Conservation (phyloP, 2,797 vertebrate species). For the Falco novaeseelandiae region DNA sequence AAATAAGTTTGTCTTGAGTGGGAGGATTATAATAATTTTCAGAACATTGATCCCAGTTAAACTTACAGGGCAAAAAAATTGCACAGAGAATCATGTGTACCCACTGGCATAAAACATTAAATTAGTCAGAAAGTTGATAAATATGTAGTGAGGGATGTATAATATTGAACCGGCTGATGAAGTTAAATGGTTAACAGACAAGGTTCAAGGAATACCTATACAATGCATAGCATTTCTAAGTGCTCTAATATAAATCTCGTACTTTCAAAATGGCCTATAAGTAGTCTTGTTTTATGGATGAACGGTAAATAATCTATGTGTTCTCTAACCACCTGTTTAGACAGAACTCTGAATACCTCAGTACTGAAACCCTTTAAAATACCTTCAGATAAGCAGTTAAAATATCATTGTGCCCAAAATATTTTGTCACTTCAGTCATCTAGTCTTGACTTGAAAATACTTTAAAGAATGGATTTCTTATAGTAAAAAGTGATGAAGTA, state of each 20-base stretch:
- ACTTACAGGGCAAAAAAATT: neutral
- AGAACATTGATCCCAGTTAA: conserved; percentile 8
- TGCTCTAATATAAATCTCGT: neutral
- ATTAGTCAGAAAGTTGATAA: neutral
- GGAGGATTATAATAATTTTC: conserved; percentile 18
- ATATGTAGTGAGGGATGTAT: neutral
- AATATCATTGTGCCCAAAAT: neutral
- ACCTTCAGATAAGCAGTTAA: neutral
- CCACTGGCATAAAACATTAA: neutral
- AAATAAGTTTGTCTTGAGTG: conserved; percentile 40
- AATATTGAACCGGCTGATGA: neutral
- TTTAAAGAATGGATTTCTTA: neutral
- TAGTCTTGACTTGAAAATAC: neutral
- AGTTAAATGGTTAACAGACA: neutral
- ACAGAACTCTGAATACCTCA: neutral
- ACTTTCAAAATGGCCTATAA: neutral
- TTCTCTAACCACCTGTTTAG: neutral
- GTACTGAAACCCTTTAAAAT: neutral
- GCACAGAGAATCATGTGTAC: neutral
- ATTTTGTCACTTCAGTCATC: neutral
- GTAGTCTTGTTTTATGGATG: neutral
- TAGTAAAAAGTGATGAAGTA: neutral
- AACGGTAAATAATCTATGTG: neutral
- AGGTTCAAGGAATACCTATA: neutral
- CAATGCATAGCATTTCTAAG: neutral